Evolutionary conservation across 2,797 vertebrate species (phyloP).

Genomic region (Cyprinella venusta): DNA sequence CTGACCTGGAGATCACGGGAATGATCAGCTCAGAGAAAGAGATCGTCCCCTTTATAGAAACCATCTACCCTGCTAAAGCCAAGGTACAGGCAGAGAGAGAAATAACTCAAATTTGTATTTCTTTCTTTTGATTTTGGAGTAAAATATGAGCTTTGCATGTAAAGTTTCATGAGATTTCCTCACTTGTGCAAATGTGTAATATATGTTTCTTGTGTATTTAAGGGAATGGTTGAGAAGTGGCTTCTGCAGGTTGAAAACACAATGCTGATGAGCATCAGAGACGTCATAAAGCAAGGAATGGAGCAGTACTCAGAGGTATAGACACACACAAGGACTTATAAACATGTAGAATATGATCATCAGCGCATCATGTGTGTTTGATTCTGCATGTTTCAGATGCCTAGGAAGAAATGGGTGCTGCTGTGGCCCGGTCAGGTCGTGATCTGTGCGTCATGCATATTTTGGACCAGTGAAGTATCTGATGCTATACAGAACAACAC

Average conservation of each 20-base stretch:
- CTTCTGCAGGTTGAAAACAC: conserved; percentile 87
- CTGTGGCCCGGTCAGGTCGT: conserved; percentile 95
- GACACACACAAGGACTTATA: conserved; percentile 31
- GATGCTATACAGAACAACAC: conserved; percentile 80
- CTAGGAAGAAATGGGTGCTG: conserved; percentile 88
- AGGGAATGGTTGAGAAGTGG: conserved; percentile 98
- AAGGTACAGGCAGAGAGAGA: conserved; percentile 69
- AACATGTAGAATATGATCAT: conserved; percentile 3
- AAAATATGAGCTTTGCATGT: background rate
- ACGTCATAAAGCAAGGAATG: conserved; percentile 82
- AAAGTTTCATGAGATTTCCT: background rate
- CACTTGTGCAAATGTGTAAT: background rate
- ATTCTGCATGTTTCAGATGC: conserved; percentile 74
- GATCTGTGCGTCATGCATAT: conserved; percentile 91
- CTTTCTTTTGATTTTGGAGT: background rate
- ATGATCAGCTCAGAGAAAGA: conserved; percentile 95
- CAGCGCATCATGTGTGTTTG: conserved; percentile 24
- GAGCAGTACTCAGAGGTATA: conserved; percentile 82
- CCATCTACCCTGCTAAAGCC: conserved; percentile 83
- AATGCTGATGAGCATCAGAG: conserved; percentile 85
- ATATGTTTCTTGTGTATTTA: conserved; percentile 24
- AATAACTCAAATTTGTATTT: background rate
- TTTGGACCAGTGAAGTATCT: conserved; percentile 92
- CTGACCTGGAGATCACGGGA: conserved; percentile 82
- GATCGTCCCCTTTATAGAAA: conserved; percentile 80